Percentiles rank a stretch among this genome's conserved stretches.
These are phyloP conservation scores for Branchinecta lynchi DNA, from an alignment of 1,140 invertebrate species.

Conservation along the genomic window DNA sequence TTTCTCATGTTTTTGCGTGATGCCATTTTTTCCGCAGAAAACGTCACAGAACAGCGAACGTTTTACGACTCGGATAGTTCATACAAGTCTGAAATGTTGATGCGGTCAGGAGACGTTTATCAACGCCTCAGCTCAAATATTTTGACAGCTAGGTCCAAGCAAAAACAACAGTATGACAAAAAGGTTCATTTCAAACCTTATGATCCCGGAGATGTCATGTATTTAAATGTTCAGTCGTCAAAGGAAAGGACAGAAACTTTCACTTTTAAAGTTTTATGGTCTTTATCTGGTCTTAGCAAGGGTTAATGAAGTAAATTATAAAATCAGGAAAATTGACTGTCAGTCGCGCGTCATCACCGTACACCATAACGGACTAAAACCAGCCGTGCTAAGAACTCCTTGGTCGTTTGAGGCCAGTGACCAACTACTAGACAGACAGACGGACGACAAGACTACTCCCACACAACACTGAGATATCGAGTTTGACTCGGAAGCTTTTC, in stretches of 20 bases:
- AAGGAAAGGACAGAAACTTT: conserved; percentile 9
- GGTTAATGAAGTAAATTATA: conserved; percentile 2
- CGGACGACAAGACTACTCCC: conserved; percentile 1
- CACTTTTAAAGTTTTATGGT: neutral
- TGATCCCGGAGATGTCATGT: conserved; percentile 5
- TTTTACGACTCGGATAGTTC: conserved; percentile 9
- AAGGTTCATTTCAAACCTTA: conserved; percentile 7
- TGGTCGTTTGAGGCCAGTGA: too few relatives aligned
- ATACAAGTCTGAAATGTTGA: conserved; percentile 7
- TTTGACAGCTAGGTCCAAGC: neutral
- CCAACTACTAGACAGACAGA: conserved; percentile 4
- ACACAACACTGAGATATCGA: conserved; percentile 5
- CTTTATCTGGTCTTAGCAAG: neutral
- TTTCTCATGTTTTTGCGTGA: conserved; percentile 6
- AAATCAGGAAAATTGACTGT: conserved; percentile 2
- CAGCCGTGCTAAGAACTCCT: too few relatives aligned
- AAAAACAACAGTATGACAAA: conserved; percentile 10
- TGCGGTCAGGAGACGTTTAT: neutral
- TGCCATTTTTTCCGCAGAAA: conserved; percentile 9
- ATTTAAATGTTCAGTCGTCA: conserved; percentile 7
- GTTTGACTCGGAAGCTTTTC: conserved; percentile 6
- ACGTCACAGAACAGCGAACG: conserved; percentile 5
- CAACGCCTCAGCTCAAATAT: conserved; percentile 6
- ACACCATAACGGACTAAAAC: conserved; percentile 5
- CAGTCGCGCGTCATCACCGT: conserved; percentile 4